Evolutionary conservation across 2,797 vertebrate genomes (phyloP).

Genomic region (Crenuchus spilurus): DNA sequence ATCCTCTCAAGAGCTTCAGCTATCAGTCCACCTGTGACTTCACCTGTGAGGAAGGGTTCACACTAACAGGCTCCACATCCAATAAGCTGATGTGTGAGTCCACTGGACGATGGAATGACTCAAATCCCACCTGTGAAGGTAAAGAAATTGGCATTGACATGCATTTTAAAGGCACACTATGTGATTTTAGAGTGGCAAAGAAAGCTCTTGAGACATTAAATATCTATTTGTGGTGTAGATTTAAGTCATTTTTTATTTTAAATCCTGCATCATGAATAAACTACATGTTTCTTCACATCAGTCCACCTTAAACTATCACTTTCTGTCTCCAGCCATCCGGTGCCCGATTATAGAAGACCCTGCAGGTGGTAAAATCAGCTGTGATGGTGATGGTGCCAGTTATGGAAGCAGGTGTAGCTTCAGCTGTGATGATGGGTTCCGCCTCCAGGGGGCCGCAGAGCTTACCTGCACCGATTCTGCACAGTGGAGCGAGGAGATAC

Average conservation of each 20-base stretch:
- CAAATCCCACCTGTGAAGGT: constrained; percentile 67
- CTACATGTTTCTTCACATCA: background rate
- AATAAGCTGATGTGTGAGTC: constrained; percentile 63
- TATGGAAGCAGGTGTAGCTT: constrained; percentile 76
- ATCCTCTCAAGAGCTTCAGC: constrained; percentile 63
- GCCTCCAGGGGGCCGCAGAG: constrained; percentile 63
- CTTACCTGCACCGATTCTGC: constrained; percentile 73
- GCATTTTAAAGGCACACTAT: background rate
- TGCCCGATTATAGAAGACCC: constrained; percentile 25
- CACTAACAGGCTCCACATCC: constrained; percentile 53
- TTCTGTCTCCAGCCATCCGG: background rate
- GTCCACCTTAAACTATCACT: background rate
- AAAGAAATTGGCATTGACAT: constrained; percentile 4
- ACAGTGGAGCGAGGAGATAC: constrained; percentile 70
- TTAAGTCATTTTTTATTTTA: too few species aligned
- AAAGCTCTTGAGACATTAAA: too few species aligned
- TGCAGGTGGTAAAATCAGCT: constrained; percentile 61
- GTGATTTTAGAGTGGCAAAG: too few species aligned
- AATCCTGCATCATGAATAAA: too few species aligned
- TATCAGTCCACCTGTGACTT: constrained; percentile 70
- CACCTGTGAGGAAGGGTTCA: constrained; percentile 71
- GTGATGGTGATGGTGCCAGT: constrained; percentile 66
- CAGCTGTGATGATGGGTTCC: constrained; percentile 72
- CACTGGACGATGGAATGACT: constrained; percentile 69
- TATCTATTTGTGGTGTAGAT: too few species aligned